Conservation (phyloP, 2,113 vertebrate species). For the Columba janthina region DNA sequence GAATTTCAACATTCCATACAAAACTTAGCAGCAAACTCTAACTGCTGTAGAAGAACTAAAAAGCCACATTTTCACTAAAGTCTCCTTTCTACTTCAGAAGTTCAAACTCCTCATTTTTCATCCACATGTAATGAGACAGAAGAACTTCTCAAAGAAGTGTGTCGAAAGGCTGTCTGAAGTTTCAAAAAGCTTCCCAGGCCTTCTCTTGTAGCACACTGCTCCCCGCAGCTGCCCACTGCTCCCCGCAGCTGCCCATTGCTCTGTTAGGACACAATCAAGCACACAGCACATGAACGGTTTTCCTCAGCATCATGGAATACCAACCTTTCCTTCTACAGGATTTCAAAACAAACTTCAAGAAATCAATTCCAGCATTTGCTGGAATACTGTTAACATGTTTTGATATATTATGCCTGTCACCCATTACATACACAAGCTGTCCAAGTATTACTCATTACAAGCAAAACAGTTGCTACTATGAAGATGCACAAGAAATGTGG, state of each 20-base stretch:
- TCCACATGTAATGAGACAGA: constrained; percentile 10
- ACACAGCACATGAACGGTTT: neutral
- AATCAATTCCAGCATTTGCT: neutral
- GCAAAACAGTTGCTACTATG: neutral
- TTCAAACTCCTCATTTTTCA: neutral
- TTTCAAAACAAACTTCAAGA: neutral
- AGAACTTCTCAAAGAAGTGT: neutral
- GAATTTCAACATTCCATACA: neutral
- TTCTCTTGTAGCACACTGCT: neutral
- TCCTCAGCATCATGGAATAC: neutral
- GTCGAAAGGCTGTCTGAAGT: neutral
- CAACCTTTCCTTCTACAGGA: neutral
- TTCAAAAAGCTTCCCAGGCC: neutral
- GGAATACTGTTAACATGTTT: neutral
- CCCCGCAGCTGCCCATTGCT: neutral
- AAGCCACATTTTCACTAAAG: neutral
- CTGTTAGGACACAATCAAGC: neutral
- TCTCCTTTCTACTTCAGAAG: neutral
- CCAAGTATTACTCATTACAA: accelerated
- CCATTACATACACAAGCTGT: neutral
- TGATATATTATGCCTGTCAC: neutral
- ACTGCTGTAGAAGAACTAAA: neutral
- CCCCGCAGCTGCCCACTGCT: neutral
- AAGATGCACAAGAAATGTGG: neutral
- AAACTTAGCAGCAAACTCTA: neutral